Evolutionary conservation across 1,140 invertebrate genomes (phyloP), one percentile per base, ranked within the genome.

Genomic region (Vollenhovia emeryi): DNA sequence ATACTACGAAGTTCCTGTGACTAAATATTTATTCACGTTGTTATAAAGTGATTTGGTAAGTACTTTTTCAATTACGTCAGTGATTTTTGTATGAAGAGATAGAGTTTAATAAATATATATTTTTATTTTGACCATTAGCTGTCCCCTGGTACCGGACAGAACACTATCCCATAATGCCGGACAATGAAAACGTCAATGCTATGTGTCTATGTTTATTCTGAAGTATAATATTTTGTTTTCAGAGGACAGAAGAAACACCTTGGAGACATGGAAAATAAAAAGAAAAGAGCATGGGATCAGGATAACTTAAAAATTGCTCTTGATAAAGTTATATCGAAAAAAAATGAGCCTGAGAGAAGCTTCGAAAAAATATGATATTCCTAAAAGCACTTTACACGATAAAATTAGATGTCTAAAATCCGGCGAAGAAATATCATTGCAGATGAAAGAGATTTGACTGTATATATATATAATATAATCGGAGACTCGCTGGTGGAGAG

Each of bases 301-400:
- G 4, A 84, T 4, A 43, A n/a, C 43, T 68, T 87, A n/a, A 84
- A 88, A 86, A 75, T 18, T 30, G 76, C 76, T 15, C 8, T 88
- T 62, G 18, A 82, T 4, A 74, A 79, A 78, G 50, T 86, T 36
- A 40, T 88, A 24, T 33, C 15, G 24, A 75, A 68, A 18, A n/a
- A 55, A 87, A 59, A 45, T 84, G 4, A 24, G 27, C 2, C 13
- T 79, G 3, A 82, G 76, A 74, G 18, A 57, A 76, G 64, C 80
- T 15, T 62, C 87, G 43, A 15, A 13, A 33, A 18, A 24, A 64
- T 89, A 66, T 50, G 24, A 8, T 24, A 71, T 89, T 15, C 59
- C 82, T 4, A 76, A 59, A 45, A 89, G 71, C 60, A 83, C 76
- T 27, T 50, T 89, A 21, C 43, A 40, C 27, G 76, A 87, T 30